A percentile compares a stretch with the other conserved stretches of the same genome.
Conservation (phyloP, 2,888 invertebrate species). For the Hymenopus coronatus region DNA sequence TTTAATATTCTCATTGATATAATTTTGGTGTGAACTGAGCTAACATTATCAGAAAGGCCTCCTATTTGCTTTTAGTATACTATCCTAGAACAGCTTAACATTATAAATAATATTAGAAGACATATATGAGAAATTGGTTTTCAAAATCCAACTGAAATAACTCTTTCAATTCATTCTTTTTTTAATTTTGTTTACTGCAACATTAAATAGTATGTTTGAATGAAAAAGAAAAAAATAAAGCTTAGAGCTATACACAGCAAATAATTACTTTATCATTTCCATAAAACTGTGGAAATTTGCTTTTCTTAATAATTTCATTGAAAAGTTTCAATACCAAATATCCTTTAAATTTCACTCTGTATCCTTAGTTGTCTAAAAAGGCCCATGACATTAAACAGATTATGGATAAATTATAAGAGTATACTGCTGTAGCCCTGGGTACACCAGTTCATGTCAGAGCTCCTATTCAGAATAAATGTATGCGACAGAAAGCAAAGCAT, state of each 20-base stretch:
- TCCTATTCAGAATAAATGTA: too few relatives aligned
- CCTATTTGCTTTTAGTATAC: not conserved
- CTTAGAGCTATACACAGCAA: not conserved
- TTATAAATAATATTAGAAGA: not conserved
- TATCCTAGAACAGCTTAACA: not conserved
- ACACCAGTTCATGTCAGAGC: too few relatives aligned
- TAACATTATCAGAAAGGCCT: not conserved
- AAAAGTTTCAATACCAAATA: too few relatives aligned
- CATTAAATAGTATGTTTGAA: not conserved
- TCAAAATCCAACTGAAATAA: not conserved
- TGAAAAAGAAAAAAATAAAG: not conserved
- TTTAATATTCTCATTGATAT: not conserved
- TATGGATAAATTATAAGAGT: too few relatives aligned
- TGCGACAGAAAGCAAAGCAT: too few relatives aligned
- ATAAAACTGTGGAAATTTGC: not conserved
- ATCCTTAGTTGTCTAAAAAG: too few relatives aligned
- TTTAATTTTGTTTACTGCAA: not conserved
- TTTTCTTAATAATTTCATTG: too few relatives aligned
- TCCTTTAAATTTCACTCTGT: too few relatives aligned
- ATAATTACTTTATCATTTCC: not conserved
- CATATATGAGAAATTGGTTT: not conserved
- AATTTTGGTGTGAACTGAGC: not conserved
- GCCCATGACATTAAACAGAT: too few relatives aligned
- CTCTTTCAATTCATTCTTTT: not conserved
- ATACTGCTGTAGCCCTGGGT: too few relatives aligned